Conservation (phyloP, 1,140 invertebrate species). For the Sminthurides bifidus region DNA sequence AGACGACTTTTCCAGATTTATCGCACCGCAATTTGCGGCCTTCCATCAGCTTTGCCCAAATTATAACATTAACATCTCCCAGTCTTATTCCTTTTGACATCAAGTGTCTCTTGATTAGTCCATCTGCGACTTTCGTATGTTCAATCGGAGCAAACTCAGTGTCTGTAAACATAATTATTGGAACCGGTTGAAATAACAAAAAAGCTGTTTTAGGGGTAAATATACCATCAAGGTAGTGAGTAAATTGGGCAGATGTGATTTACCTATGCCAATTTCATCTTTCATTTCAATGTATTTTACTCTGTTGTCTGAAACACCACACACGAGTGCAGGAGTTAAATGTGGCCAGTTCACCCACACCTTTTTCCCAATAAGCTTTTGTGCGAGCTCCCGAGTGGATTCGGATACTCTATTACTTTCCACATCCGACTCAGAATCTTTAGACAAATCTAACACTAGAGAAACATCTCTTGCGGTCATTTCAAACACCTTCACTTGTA, state of each 20-base stretch:
- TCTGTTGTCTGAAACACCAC: constrained; percentile 1
- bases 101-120: constrained; percentile 35
- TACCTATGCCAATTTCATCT: not conserved
- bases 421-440: not conserved
- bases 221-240: not conserved
- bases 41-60: constrained; percentile 58
- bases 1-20: constrained; percentile 44
- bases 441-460: constrained; percentile 54
- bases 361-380: constrained; percentile 53
- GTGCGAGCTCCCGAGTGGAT: no score
- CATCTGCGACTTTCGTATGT: not conserved
- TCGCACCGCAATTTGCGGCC: constrained; percentile 50
- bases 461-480: constrained; percentile 62
- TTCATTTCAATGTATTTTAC: no score
- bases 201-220: not conserved
- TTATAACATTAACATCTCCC: constrained; percentile 53
- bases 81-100: constrained; percentile 53
- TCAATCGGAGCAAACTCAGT: not conserved
- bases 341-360: constrained; percentile 82
- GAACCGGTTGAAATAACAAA: not conserved
- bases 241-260: not conserved
- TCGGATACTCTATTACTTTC: no score
- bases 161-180: constrained; percentile 2
- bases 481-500: constrained; percentile 75
- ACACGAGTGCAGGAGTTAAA: constrained; percentile 41